Conservation (phyloP, 2,797 vertebrate species). For the Jordanella pulchra region DNA sequence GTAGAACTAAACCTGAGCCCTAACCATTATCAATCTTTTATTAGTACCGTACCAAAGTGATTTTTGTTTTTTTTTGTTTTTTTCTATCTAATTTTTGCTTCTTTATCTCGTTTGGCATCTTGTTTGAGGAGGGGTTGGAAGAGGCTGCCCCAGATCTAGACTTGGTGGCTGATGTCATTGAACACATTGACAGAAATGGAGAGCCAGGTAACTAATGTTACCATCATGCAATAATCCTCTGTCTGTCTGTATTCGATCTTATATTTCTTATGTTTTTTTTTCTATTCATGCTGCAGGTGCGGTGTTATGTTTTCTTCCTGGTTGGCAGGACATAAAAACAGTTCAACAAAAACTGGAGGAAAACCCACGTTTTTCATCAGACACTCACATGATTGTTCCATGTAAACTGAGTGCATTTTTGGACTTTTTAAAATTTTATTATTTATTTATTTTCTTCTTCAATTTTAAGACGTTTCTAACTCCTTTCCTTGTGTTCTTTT, state of each 20-base stretch:
- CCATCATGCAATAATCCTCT: not conserved
- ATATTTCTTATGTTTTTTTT: not conserved
- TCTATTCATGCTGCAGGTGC: conserved; percentile 80
- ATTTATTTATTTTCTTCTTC: not conserved
- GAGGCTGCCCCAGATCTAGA: conserved; percentile 84
- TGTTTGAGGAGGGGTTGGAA: conserved; percentile 57
- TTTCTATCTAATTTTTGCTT: not conserved
- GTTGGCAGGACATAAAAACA: conserved; percentile 95
- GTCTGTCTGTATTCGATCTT: not conserved
- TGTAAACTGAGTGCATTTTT: conserved; percentile 75
- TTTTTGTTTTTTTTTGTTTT: not conserved
- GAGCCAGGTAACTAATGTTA: conserved; percentile 83
- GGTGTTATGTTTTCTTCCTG: conserved; percentile 95
- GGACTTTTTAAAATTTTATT: not conserved
- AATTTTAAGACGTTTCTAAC: not conserved
- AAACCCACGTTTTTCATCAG: conserved; percentile 74
- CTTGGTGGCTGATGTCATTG: conserved; percentile 88
- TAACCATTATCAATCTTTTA: not conserved
- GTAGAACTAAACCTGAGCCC: too few relatives aligned
- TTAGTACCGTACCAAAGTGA: rapidly evolving
- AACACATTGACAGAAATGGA: conserved; percentile 86
- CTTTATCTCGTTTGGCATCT: not conserved
- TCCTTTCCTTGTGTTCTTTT: not conserved
- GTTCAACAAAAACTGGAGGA: conserved; percentile 88
- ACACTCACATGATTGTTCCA: conserved; percentile 87